Percentiles rank a stretch among this genome's conserved stretches.
These are phyloP conservation scores for Clarias laeviceps DNA, from an alignment of 2,797 vertebrate genomes.

Conservation along the genomic window DNA sequence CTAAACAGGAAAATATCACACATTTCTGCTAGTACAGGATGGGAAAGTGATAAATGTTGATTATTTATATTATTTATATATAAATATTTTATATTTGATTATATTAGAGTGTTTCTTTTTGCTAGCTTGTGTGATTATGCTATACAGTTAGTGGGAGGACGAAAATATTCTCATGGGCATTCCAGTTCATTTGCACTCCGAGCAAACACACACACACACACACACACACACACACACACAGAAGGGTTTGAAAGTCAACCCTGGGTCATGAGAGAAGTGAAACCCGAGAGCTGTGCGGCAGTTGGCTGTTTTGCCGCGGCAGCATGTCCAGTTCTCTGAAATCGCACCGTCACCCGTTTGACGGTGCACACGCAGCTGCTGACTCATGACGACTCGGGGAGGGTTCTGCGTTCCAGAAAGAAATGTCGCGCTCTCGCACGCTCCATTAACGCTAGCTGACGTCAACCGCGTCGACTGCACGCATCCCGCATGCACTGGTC, in stretches of 20 bases:
- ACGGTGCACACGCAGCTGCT: slow-evolving; percentile 32
- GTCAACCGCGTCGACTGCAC: not conserved
- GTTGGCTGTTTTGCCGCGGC: slow-evolving; percentile 18
- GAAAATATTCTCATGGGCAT: not conserved
- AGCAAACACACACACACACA: not conserved
- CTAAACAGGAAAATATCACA: too few species aligned
- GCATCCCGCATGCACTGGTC: not conserved
- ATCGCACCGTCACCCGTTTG: slow-evolving; percentile 40
- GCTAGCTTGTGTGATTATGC: not conserved
- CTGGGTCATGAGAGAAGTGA: slow-evolving; percentile 36
- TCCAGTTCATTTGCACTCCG: not conserved
- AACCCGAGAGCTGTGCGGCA: slow-evolving; percentile 16
- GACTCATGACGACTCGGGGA: slow-evolving; percentile 46
- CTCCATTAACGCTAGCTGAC: not conserved
- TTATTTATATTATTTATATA: too few species aligned
- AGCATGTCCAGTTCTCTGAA: slow-evolving; percentile 13
- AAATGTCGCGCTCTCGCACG: not conserved
- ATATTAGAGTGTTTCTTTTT: too few species aligned
- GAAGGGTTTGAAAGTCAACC: not conserved
- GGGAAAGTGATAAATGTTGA: not conserved
- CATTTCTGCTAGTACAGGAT: not conserved
- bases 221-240: slow-evolving; percentile 6
- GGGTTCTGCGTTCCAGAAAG: slow-evolving; percentile 16
- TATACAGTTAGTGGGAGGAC: not conserved
- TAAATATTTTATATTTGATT: too few species aligned